Conservation (phyloP, 2,797 vertebrate species). For the Sphenodon punctatus region DNA sequence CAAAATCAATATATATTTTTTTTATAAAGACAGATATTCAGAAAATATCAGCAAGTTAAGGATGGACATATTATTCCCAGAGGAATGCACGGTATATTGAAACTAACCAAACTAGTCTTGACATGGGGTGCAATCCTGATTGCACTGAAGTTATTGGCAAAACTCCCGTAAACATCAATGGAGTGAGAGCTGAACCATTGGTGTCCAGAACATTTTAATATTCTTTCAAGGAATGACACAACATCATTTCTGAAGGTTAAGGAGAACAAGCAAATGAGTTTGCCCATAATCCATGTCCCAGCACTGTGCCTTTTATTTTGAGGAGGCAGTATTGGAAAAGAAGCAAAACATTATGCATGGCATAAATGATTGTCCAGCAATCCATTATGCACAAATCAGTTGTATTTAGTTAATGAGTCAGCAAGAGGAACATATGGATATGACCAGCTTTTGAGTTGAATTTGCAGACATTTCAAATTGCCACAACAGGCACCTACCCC, state of each 20-base stretch:
- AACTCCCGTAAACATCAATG: too few relatives aligned
- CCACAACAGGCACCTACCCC: conserved; percentile 2
- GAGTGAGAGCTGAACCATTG: too few relatives aligned
- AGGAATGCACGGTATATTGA: conserved; percentile 32
- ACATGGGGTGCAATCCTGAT: not conserved
- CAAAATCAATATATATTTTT: conserved; percentile 14
- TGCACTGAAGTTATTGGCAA: too few relatives aligned
- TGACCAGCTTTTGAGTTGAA: conserved; percentile 30
- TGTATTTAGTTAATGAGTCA: conserved; percentile 24
- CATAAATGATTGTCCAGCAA: conserved; percentile 21
- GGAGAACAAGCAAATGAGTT: conserved; percentile 11
- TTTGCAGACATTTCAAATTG: conserved; percentile 45
- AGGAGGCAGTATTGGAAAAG: not conserved
- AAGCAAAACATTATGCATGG: not conserved
- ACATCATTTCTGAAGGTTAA: conserved; percentile 11
- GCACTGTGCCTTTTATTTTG: not conserved
- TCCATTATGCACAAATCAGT: conserved; percentile 17
- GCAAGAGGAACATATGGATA: conserved; percentile 3
- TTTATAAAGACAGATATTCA: conserved; percentile 68
- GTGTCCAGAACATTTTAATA: not conserved
- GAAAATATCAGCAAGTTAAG: conserved; percentile 59
- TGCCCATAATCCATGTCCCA: not conserved
- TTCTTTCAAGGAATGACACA: conserved; percentile 36
- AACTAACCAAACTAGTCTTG: not conserved
- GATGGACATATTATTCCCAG: conserved; percentile 44